Percentiles rank a stretch among this genome's conserved stretches.
Conservation (phyloP, 2,113 vertebrate genomes). For the Hippocampus mohnikei region DNA sequence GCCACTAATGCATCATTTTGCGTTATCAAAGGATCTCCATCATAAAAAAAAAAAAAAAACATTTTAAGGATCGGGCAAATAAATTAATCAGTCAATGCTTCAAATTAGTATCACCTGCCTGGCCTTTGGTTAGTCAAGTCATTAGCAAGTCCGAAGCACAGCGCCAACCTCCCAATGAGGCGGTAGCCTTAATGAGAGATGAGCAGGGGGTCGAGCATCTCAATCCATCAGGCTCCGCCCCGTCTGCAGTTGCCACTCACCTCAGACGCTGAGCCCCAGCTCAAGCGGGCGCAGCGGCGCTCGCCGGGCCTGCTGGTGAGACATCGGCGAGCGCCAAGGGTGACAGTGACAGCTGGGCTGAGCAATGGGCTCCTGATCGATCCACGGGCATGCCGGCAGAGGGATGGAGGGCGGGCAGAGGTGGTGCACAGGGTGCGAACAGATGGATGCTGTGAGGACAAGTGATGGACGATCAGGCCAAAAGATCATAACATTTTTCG, state of each 20-base stretch:
- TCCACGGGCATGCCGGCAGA: conserved; percentile 36
- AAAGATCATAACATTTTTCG: not conserved
- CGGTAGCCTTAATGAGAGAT: conserved; percentile 61
- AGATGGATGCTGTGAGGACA: conserved; percentile 53
- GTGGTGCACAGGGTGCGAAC: conserved; percentile 27
- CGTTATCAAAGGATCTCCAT: not conserved
- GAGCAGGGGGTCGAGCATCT: conserved; percentile 39
- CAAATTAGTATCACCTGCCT: conserved; percentile 42
- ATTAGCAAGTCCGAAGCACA: conserved; percentile 32
- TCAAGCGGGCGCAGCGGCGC: conserved; percentile 47
- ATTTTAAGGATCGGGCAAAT: conserved; percentile 13
- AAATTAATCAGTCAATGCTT: conserved; percentile 38
- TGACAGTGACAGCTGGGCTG: conserved; percentile 59
- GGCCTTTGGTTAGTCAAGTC: conserved; percentile 17
- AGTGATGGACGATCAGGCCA: not conserved
- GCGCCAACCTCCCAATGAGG: conserved; percentile 49
- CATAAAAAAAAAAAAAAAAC: conserved; percentile 2
- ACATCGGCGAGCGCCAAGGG: conserved; percentile 39
- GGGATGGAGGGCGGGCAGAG: conserved; percentile 2
- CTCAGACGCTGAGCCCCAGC: conserved; percentile 38
- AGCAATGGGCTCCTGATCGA: conserved; percentile 61
- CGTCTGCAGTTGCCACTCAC: conserved; percentile 61
- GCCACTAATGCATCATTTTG: not conserved
- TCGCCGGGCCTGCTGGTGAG: conserved; percentile 38
- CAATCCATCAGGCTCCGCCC: conserved; percentile 53